phyloP scores from a whole-genome alignment of 2,797 vertebrate genomes.

The Acanthis flammea region DNA sequence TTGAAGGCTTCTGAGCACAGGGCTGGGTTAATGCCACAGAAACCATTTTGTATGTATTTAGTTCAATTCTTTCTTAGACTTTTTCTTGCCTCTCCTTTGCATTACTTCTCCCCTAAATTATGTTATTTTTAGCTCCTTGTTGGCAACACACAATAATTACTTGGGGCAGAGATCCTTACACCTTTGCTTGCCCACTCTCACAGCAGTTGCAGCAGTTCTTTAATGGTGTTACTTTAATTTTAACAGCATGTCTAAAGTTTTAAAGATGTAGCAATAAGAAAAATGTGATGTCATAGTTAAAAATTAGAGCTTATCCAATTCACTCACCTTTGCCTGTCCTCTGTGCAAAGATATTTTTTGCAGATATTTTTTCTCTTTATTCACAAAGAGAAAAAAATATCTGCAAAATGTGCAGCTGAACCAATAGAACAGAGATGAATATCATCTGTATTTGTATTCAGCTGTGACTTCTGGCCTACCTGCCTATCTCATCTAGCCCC shows the following conservation, averaged over 20 bases:
- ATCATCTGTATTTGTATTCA: neutral
- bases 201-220: neutral
- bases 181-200: neutral
- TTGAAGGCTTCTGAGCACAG: neutral
- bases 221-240: neutral
- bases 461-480: neutral
- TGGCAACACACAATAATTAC: neutral
- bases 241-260: neutral
- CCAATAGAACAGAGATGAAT: accelerated
- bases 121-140: neutral
- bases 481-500: neutral
- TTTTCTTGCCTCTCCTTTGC: neutral
- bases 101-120: neutral
- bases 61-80: neutral
- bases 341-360: too few relatives aligned
- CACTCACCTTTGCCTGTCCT: neutral
- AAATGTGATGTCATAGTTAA: neutral
- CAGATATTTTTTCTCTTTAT: neutral
- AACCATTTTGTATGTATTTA: neutral
- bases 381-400: neutral
- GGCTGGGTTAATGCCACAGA: neutral
- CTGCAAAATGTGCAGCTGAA: neutral
- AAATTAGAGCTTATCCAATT: neutral
- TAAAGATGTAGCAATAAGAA: neutral
- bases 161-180: neutral